Percentiles rank a stretch among this genome's conserved stretches.
Evolutionary conservation across 2,113 vertebrate genomes (phyloP).

Genomic region (Monopterus albus): DNA sequence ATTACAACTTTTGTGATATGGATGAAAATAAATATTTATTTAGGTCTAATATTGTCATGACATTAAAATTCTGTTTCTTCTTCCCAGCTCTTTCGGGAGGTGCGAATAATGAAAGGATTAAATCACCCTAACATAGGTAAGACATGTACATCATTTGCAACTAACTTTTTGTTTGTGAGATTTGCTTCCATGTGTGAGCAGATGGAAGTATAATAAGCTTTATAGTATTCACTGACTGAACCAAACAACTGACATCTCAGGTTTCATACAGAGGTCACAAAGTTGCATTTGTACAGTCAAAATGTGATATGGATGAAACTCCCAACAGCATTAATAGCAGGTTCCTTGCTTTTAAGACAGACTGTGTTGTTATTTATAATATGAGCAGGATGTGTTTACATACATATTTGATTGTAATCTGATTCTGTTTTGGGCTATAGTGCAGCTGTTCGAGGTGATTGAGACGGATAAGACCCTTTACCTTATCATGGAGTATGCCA

Average conservation of each 20-base stretch:
- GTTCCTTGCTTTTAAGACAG: conserved; percentile 33
- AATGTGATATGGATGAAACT: conserved; percentile 53
- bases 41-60: neutral
- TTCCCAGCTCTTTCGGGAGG: conserved; percentile 91
- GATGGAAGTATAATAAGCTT: conserved; percentile 39
- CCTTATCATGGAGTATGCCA: conserved; percentile 94
- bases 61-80: conserved; percentile 25
- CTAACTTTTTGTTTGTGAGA: conserved; percentile 3
- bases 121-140: conserved; percentile 96
- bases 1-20: neutral
- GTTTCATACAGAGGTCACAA: conserved; percentile 53
- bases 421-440: conserved; percentile 75
- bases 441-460: conserved; percentile 94
- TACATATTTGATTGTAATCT: conserved; percentile 48
- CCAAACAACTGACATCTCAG: neutral
- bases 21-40: neutral
- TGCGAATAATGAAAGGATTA: conserved; percentile 94
- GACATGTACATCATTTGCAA: conserved; percentile 27
- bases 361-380: conserved; percentile 35
- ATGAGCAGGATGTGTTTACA: conserved; percentile 34
- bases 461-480: conserved; percentile 94
- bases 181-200: conserved; percentile 28
- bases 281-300: conserved; percentile 62
- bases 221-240: conserved; percentile 15
- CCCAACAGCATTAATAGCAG: conserved; percentile 36